Evolutionary conservation across 2,797 vertebrate genomes (phyloP), one percentile per base, ranked within the genome.

Genomic region (Hippocampus kuda): DNA sequence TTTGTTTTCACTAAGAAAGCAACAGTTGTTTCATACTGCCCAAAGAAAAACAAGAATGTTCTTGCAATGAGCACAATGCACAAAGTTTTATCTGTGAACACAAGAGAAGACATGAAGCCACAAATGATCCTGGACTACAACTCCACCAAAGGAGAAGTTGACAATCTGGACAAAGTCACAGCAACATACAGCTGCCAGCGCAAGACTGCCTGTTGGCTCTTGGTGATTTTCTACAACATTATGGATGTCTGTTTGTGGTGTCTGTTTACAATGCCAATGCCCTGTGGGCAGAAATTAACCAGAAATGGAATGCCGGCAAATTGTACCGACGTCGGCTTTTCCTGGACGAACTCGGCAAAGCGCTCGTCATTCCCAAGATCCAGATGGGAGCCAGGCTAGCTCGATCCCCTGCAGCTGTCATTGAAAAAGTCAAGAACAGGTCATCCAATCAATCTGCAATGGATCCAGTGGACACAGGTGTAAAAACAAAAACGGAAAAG

Each of bases 111-210:
- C 34, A 38, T 38, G 34, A 38, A 7, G 34, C 34, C 34, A 38
- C 34, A 38, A 7, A 38, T 38, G 1, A 38, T 38, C 34, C 51
- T 70, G 26, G 34, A 68, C 34, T 72, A 70, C 34, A 72, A 72
- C 38, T 11, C 27, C 34, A 70, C 27, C 57, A 72, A 72, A 64
- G 65, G 51, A 63, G 65, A 42, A 54, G 53, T 67, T 24, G 71
- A 73, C 41, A 65, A 77, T 38, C 68, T 74, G 42, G 68, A 80
- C 71, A 75, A 75, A 44, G 65, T 56, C 27, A 74, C 41, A 71
- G 64, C 61, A 49, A 46, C 63, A 24, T 78, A 76, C 53, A 76
- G 73, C 53, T 68, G 60, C 56, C 62, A 75, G 48, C 38, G n/a
- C 62, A 77, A 48, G 65, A 75, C 67, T n/a, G 67, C 71, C 44